These are phyloP conservation scores for Sinhomidia bicolor DNA, from an alignment of 2,888 invertebrate genomes.

Conservation along the genomic window DNA sequence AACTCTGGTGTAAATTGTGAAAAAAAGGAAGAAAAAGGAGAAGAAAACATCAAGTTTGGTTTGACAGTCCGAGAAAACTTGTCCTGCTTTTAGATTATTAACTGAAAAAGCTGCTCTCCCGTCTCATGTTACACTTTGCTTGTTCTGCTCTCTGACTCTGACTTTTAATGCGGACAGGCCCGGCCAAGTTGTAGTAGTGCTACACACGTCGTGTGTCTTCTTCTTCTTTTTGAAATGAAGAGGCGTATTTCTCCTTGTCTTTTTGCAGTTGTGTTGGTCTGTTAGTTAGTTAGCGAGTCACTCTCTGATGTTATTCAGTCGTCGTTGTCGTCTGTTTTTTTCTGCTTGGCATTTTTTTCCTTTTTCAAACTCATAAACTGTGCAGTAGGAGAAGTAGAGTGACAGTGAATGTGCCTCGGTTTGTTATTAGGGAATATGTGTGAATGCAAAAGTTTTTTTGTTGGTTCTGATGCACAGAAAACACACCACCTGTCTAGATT, in stretches of 20 bases:
- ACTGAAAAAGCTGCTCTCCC: not conserved
- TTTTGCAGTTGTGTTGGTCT: not conserved
- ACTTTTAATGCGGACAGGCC: not conserved
- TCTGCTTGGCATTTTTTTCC: not conserved
- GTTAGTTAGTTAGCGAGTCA: not conserved
- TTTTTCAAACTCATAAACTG: not conserved
- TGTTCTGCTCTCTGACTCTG: too few relatives aligned
- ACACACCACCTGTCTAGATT: conserved; percentile 67
- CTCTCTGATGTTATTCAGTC: too few relatives aligned
- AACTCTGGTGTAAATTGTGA: not conserved
- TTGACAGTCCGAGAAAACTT: not conserved
- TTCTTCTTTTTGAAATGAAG: not conserved
- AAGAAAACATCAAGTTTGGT: not conserved
- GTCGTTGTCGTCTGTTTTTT: not conserved
- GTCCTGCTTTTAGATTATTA: not conserved
- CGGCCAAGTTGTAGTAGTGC: not conserved
- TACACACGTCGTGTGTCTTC: not conserved
- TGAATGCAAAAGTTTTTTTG: too few relatives aligned
- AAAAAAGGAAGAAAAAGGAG: too few relatives aligned
- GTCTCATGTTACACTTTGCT: not conserved
- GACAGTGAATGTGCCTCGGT: not conserved
- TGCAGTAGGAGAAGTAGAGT: not conserved
- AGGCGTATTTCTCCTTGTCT: not conserved
- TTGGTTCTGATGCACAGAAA: not conserved
- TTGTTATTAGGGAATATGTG: not conserved